phyloP scores from a whole-genome alignment of 2,113 vertebrate genomes.

The Peromyscus leucopus region DNA sequence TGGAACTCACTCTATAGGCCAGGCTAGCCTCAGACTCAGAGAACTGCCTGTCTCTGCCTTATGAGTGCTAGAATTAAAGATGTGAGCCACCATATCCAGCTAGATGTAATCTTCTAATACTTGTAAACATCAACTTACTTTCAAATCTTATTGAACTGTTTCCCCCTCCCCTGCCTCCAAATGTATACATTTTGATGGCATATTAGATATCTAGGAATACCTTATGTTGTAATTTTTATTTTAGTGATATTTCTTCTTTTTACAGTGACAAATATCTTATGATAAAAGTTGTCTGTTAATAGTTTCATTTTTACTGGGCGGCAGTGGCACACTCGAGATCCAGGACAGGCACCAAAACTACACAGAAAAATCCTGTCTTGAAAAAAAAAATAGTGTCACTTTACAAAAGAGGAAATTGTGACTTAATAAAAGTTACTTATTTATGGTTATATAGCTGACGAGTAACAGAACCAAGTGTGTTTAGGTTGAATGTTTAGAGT shows the following conservation, averaged over 20 bases:
- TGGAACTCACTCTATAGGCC: neutral
- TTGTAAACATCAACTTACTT: slow-evolving; percentile 45
- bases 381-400: neutral
- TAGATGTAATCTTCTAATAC: neutral
- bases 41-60: neutral
- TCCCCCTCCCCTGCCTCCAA: neutral
- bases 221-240: neutral
- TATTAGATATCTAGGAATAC: neutral
- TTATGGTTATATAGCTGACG: neutral
- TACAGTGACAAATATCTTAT: neutral
- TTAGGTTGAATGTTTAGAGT: neutral
- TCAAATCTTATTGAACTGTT: neutral
- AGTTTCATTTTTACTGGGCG: neutral
- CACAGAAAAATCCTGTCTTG: too few relatives aligned
- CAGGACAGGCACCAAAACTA: too few relatives aligned
- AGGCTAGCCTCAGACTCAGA: neutral
- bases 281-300: neutral
- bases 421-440: neutral
- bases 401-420: neutral
- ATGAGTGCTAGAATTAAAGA: neutral
- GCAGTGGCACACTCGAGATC: too few relatives aligned
- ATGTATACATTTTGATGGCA: neutral
- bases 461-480: neutral
- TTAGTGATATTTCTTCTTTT: neutral
- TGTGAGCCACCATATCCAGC: neutral